A percentile compares a stretch with the other conserved stretches of the same genome.
Evolutionary conservation across 2,888 invertebrate species (phyloP).

Genomic region (Cacoxenus indagator): DNA sequence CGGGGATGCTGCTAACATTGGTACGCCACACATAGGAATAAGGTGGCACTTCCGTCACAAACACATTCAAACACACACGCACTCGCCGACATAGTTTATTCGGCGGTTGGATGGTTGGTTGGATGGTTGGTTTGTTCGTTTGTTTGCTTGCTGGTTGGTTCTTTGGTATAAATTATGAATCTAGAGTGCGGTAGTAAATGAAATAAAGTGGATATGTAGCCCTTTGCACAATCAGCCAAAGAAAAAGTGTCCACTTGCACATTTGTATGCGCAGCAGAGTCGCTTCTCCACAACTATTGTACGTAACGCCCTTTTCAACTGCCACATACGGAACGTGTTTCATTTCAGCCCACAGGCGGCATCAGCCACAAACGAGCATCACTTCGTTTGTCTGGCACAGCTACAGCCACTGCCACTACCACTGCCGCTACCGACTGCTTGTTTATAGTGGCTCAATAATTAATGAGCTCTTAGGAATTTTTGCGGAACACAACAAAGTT

Average conservation of each 20-base stretch:
- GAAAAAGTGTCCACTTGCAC: conserved; percentile 55
- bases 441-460: conserved; percentile 66
- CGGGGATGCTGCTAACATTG: no score
- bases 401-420: neutral
- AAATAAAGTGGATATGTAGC: neutral
- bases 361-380: conserved; percentile 56
- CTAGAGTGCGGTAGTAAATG: conserved; percentile 39
- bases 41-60: conserved; percentile 56
- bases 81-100: conserved; percentile 41
- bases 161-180: conserved; percentile 64
- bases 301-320: neutral
- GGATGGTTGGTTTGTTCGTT: conserved; percentile 25
- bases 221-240: conserved; percentile 50
- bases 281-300: neutral
- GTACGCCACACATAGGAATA: conserved; percentile 45
- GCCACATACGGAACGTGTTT: neutral
- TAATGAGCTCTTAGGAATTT: conserved; percentile 66
- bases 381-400: conserved; percentile 25
- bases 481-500: conserved; percentile 58
- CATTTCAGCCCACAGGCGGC: neutral
- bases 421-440: conserved; percentile 26
- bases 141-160: conserved; percentile 11
- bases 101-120: conserved; percentile 16
- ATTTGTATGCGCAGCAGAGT: conserved; percentile 20
- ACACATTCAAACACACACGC: conserved; percentile 35